Conservation (phyloP, 1,140 invertebrate genomes). For the Apis laboriosa region DNA sequence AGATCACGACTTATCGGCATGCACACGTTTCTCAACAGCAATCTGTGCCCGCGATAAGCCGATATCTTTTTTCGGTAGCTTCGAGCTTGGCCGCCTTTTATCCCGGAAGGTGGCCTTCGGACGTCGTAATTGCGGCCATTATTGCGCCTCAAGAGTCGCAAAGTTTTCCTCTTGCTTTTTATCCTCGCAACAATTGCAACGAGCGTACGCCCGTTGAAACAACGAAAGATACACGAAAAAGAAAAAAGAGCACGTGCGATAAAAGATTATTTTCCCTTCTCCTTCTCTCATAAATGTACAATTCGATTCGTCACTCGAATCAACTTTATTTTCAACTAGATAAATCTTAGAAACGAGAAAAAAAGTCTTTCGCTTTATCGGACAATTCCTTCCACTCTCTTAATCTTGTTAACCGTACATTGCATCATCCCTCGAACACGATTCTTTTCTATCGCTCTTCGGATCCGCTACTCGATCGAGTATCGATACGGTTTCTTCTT, state of each 20-base stretch:
- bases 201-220: not conserved
- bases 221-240: conserved; percentile 21
- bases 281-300: not conserved
- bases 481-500: too few species aligned
- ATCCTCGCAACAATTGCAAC: conserved; percentile 6
- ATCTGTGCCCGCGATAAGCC: conserved; percentile 25
- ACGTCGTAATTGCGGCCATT: conserved; percentile 1
- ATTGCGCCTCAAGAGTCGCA: not conserved
- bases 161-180: not conserved
- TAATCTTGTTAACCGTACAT: too few species aligned
- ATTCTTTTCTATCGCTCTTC: too few species aligned
- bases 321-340: too few species aligned
- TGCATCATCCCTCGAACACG: too few species aligned
- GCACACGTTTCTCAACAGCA: conserved; percentile 29
- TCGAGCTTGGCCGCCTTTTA: conserved; percentile 11
- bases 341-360: too few species aligned
- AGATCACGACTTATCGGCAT: conserved; percentile 31
- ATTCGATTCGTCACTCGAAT: too few species aligned
- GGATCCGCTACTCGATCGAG: too few species aligned
- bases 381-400: too few species aligned
- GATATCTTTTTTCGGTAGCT: conserved; percentile 29
- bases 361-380: too few species aligned
- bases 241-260: not conserved
- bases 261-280: conserved; percentile 17
- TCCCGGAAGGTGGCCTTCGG: conserved; percentile 38